Percentiles rank a stretch among this genome's conserved stretches.
phyloP scores from a whole-genome alignment of 2,888 invertebrate genomes.

The Dryadula phaetusa region DNA sequence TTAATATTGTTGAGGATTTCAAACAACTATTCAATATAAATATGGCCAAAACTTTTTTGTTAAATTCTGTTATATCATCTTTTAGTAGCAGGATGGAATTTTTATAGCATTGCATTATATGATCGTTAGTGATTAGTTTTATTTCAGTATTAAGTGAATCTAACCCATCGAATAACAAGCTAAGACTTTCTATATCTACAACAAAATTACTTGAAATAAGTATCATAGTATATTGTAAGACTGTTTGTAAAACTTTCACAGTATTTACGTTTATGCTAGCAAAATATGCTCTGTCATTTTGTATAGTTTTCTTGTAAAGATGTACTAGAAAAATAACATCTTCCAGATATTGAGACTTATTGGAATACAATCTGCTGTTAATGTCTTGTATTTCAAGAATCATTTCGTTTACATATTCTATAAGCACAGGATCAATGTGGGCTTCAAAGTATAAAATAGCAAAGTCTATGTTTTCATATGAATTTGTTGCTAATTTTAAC shows the following conservation, averaged over 20 bases:
- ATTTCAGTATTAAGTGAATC: conserved; percentile 44
- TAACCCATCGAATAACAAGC: conserved; percentile 53
- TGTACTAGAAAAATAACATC: conserved; percentile 60
- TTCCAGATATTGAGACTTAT: conserved; percentile 59
- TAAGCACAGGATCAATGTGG: conserved; percentile 52
- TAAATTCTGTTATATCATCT: conserved; percentile 54
- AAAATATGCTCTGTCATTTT: conserved; percentile 37
- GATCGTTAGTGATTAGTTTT: conserved; percentile 45
- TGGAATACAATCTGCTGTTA: conserved; percentile 62
- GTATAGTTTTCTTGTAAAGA: conserved; percentile 53
- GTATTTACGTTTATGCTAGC: conserved; percentile 49
- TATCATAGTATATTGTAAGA: conserved; percentile 58
- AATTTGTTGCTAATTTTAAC: conserved; percentile 51
- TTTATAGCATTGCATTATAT: conserved; percentile 59
- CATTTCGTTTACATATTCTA: conserved; percentile 56
- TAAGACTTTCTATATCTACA: conserved; percentile 55
- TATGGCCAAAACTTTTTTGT: conserved; percentile 60
- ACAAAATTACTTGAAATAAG: conserved; percentile 57
- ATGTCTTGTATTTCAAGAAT: conserved; percentile 56
- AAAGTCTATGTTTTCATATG: conserved; percentile 58
- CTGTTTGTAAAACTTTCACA: conserved; percentile 52
- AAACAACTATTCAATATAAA: conserved; percentile 57
- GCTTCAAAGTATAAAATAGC: conserved; percentile 58
- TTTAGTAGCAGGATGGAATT: conserved; percentile 57
- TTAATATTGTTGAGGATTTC: conserved; percentile 49